Base-by-base conservation (phyloP, 1,140 invertebrate genomes). In the Drosophila arizonae region DNA sequence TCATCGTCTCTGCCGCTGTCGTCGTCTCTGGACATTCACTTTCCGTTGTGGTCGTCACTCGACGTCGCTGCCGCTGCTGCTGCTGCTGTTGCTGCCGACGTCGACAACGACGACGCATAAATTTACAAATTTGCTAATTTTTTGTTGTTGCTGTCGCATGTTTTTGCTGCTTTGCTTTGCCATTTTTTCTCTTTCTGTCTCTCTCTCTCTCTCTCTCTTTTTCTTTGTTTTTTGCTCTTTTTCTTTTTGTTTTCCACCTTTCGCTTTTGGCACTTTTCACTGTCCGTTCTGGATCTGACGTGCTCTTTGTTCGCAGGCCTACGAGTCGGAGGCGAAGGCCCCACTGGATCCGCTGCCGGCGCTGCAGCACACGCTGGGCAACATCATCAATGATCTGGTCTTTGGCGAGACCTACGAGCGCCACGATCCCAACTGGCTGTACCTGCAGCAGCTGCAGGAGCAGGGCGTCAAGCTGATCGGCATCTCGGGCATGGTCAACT, bases 401-500 rank as follows among this genome's bases (percentile, higher is more conserved):
- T 96, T 97, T 78, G 97, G 96, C 0, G 93, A 93, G 65, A 93
- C 93, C 65, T 97, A 94, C 82, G 81, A 93, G 1, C 93, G 94
- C 61, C 92, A 95, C 30, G 95, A 97, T 79, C 92, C 93, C 60
- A 94, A 94, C 11, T 97, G 96, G 96, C 92, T 92, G 28, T 96
- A 95, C 94, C 90, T 97, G 50, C 93, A 95, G 75, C 87, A 94
- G 64, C 90, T 96, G 17, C 95, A 97, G 90, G 96, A 97, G 87
- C 95, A 96, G 86, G 96, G 96, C 1, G 94, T 95, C 26, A 95
- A 96, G 85, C 93, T 95, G 64, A 95, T 97, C 72, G 96, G 96
- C 0, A 94, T 97, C 8, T 94, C 96, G 9, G 96, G 95, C 2
- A 94, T 95, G 13, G 92, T 97, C 0, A 98, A 97, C 90, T 97